These are phyloP conservation scores for Rhynchophorus ferrugineus DNA, from an alignment of 1,140 invertebrate genomes.

Conservation along the genomic window DNA sequence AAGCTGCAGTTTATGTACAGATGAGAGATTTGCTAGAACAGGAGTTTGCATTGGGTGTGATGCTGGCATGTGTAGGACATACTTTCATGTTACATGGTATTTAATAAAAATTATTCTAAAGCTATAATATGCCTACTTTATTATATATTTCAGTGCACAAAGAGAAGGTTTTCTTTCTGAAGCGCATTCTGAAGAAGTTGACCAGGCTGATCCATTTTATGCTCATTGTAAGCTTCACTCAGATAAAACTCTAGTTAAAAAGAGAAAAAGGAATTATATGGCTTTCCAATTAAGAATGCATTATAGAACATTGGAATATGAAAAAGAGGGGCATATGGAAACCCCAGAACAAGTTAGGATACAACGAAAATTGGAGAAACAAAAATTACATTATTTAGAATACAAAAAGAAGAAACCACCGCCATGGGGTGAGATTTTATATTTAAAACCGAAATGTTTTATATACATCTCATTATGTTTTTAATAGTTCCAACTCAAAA, in stretches of 20 bases:
- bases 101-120: slow-evolving; percentile 9
- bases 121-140: not conserved
- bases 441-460: slow-evolving; percentile 1
- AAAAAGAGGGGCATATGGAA: slow-evolving; percentile 47
- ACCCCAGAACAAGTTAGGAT: slow-evolving; percentile 65
- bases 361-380: slow-evolving; percentile 68
- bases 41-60: slow-evolving; percentile 96
- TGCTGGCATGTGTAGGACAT: slow-evolving; percentile 94
- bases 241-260: slow-evolving; percentile 70
- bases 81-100: slow-evolving; percentile 96
- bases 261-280: slow-evolving; percentile 80
- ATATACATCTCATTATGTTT: no score
- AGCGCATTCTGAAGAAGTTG: slow-evolving; percentile 85
- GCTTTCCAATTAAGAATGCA: slow-evolving; percentile 77
- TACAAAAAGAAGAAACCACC: slow-evolving; percentile 67
- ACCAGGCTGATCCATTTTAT: slow-evolving; percentile 95
- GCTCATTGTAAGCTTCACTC: slow-evolving; percentile 92
- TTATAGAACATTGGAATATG: slow-evolving; percentile 52
- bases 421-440: slow-evolving; percentile 68
- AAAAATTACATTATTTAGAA: slow-evolving; percentile 64
- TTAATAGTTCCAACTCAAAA: slow-evolving; percentile 82
- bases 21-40: slow-evolving; percentile 75
- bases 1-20: slow-evolving; percentile 77
- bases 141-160: slow-evolving; percentile 67
- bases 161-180: slow-evolving; percentile 86